These are phyloP conservation scores for Centrocercus urophasianus DNA, from an alignment of 2,113 vertebrate species.

Conservation along the genomic window DNA sequence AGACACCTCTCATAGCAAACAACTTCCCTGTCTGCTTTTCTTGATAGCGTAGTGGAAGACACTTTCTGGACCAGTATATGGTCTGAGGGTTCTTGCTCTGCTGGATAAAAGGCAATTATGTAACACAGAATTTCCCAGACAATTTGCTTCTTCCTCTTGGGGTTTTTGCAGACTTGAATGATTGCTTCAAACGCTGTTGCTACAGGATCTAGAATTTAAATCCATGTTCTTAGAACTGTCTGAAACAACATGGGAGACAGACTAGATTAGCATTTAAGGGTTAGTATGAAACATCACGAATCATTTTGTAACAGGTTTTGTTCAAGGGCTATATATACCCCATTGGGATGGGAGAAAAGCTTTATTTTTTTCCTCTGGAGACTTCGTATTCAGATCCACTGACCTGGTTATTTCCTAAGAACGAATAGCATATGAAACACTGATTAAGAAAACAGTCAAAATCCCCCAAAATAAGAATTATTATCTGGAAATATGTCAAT, in stretches of 20 bases:
- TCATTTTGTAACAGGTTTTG: rapidly evolving
- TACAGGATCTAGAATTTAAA: background rate
- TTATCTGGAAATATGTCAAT: background rate
- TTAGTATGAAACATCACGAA: background rate
- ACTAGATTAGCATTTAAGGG: background rate
- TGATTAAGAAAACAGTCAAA: background rate
- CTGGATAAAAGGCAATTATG: background rate
- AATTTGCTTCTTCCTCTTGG: background rate
- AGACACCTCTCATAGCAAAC: background rate
- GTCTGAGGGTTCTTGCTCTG: background rate
- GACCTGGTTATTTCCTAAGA: background rate
- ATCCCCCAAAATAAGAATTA: background rate
- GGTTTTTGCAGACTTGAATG: background rate
- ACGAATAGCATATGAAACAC: background rate
- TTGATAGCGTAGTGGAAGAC: background rate
- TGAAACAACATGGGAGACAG: background rate
- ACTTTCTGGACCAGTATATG: background rate
- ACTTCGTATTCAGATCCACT: background rate
- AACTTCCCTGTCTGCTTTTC: background rate
- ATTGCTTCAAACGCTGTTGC: background rate
- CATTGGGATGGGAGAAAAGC: rapidly evolving
- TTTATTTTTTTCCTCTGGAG: background rate
- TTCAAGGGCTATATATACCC: background rate
- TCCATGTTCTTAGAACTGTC: background rate
- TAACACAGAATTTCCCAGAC: background rate